A percentile compares a stretch with the other conserved stretches of the same genome.
Evolutionary conservation across 1,140 invertebrate genomes (phyloP).

Genomic region (Sesamia nonagrioides): DNA sequence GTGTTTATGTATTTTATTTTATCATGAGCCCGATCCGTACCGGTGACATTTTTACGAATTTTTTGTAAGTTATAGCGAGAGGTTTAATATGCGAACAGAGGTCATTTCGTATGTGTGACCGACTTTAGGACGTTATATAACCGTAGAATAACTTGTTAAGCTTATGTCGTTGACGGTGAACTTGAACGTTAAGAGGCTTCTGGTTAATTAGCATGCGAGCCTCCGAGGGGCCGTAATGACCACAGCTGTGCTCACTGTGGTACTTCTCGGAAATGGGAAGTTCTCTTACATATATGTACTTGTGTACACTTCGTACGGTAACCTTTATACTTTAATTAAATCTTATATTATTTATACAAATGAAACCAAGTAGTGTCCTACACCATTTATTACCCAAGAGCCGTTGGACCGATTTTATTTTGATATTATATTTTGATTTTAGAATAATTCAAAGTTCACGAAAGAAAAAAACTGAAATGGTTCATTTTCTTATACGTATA

Average conservation of each 20-base stretch:
- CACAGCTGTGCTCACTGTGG: slow-evolving; percentile 15
- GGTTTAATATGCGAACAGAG: slow-evolving; percentile 23
- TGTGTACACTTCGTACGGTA: background rate
- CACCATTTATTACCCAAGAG: no score
- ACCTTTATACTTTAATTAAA: background rate
- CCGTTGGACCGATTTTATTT: no score
- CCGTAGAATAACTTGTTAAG: slow-evolving; percentile 37
- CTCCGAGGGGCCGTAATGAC: slow-evolving; percentile 34
- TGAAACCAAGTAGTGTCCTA: no score
- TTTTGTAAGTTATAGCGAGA: slow-evolving; percentile 37
- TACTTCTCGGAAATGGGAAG: slow-evolving; percentile 11
- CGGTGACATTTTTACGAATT: slow-evolving; percentile 49
- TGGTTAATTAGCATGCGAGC: slow-evolving; percentile 43
- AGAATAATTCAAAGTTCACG: no score
- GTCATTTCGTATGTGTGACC: slow-evolving; percentile 43
- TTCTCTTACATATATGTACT: background rate
- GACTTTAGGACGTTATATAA: slow-evolving; percentile 41
- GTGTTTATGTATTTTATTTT: slow-evolving; percentile 61
- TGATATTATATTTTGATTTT: no score
- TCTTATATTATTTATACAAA: background rate
- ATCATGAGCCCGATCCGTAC: slow-evolving; percentile 48
- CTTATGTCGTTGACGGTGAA: slow-evolving; percentile 35
- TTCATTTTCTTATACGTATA: no score
- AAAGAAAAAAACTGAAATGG: no score
- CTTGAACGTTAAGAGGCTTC: slow-evolving; percentile 41